phyloP scores from a whole-genome alignment of 2,888 invertebrate genomes.

The Pollenia angustigena region DNA sequence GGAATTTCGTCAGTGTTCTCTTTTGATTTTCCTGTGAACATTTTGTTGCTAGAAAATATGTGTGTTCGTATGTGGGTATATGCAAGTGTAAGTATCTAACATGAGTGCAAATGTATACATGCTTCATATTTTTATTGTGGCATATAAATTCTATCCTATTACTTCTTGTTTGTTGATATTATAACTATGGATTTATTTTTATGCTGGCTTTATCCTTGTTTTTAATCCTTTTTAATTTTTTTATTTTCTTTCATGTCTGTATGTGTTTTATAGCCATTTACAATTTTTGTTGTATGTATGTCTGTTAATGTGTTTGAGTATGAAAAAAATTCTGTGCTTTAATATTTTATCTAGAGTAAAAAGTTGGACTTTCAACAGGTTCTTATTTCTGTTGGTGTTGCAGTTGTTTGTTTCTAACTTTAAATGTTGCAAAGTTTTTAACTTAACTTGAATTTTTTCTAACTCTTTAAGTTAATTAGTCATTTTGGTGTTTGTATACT shows the following conservation, averaged over 20 bases:
- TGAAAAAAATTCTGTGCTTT: background rate
- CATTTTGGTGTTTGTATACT: constrained; percentile 32
- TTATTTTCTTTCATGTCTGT: background rate
- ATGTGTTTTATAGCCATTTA: too few relatives aligned
- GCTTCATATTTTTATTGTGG: constrained; percentile 51
- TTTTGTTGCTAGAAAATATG: constrained; percentile 3
- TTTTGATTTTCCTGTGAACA: constrained; percentile 30
- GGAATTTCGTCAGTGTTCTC: constrained; percentile 43
- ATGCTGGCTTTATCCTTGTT: constrained; percentile 9
- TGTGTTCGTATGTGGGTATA: background rate
- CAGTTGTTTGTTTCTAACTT: constrained; percentile 32
- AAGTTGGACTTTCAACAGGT: constrained; percentile 47
- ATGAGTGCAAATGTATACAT: constrained; percentile 20
- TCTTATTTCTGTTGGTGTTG: background rate
- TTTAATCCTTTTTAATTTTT: background rate
- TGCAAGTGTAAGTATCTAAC: background rate
- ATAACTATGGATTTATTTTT: constrained; percentile 32
- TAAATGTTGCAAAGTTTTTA: constrained; percentile 32
- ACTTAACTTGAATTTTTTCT: background rate
- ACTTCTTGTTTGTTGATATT: constrained; percentile 20
- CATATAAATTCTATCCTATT: constrained; percentile 64
- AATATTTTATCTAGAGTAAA: background rate
- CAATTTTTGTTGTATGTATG: background rate
- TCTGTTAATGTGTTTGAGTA: background rate
- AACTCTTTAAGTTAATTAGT: constrained; percentile 61